Conservation (phyloP, 2,888 invertebrate genomes). For the Heliconius sara region DNA sequence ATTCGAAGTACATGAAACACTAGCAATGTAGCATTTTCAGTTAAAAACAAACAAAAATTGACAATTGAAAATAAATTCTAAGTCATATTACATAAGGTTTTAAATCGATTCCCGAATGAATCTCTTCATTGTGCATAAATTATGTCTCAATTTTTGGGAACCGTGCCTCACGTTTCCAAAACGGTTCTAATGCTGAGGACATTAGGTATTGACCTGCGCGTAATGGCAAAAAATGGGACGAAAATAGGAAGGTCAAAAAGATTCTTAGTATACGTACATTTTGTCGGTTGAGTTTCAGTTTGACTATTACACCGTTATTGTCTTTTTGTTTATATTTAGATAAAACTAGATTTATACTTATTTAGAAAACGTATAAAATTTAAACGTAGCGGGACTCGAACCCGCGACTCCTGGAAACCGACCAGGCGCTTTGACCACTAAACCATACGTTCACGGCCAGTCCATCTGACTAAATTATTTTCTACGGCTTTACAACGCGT, state of each 20-base stretch:
- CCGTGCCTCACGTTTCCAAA: conserved; percentile 29
- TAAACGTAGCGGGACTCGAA: too few species aligned
- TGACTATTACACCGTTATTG: conserved; percentile 29
- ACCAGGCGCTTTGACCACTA: too few species aligned
- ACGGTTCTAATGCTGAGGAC: conserved; percentile 34
- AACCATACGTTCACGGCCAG: too few species aligned
- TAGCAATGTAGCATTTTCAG: neutral
- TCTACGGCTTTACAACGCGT: too few species aligned
- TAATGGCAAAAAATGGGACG: conserved; percentile 32
- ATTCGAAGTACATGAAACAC: conserved; percentile 9
- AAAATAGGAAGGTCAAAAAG: conserved; percentile 37
- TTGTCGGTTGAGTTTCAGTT: conserved; percentile 22
- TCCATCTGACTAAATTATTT: too few species aligned
- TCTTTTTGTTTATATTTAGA: neutral
- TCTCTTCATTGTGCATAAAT: conserved; percentile 33
- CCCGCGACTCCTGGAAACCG: too few species aligned
- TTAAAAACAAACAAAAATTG: neutral
- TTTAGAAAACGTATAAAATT: too few species aligned
- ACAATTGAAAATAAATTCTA: neutral
- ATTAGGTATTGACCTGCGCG: conserved; percentile 35
- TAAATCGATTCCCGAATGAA: neutral
- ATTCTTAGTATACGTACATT: conserved; percentile 39
- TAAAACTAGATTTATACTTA: neutral
- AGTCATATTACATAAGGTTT: neutral
- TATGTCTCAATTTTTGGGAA: conserved; percentile 35